A percentile compares a stretch with the other conserved stretches of the same genome.
phyloP scores from a whole-genome alignment of 2,888 invertebrate species.

The Sinhomidia bicolor region DNA sequence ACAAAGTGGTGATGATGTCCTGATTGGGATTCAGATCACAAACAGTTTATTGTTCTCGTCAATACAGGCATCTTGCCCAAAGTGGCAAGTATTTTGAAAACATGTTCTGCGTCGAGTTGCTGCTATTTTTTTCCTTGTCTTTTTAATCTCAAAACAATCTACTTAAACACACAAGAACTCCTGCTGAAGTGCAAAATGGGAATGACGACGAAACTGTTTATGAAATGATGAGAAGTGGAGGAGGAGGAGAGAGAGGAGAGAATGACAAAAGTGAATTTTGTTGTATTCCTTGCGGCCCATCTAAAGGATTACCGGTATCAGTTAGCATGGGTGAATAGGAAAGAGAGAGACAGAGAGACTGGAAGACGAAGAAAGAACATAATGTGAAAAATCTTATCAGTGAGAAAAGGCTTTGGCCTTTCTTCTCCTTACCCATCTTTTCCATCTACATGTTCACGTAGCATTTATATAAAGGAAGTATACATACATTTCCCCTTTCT shows the following conservation, averaged over 20 bases:
- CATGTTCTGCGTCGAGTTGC: not conserved
- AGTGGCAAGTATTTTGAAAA: not conserved
- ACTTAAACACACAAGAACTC: not conserved
- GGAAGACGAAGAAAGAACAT: not conserved
- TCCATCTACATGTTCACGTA: too few relatives aligned
- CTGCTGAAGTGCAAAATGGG: not conserved
- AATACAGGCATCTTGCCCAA: not conserved
- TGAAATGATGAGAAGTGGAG: constrained; percentile 49
- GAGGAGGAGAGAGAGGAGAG: too few relatives aligned
- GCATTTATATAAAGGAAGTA: too few relatives aligned
- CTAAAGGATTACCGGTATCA: constrained; percentile 67
- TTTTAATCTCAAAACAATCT: constrained; percentile 16
- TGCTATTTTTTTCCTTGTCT: not conserved
- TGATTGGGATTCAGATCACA: constrained; percentile 2
- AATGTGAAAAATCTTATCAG: constrained; percentile 58
- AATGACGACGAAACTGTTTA: constrained; percentile 45
- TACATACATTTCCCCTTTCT: constrained; percentile 23
- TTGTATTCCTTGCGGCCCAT: constrained; percentile 69
- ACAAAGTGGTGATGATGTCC: not conserved
- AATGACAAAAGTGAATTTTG: constrained; percentile 70
- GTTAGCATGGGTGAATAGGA: constrained; percentile 39
- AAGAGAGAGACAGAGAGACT: not conserved
- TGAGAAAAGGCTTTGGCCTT: constrained; percentile 29
- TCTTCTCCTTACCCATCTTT: not conserved
- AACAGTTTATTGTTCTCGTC: not conserved